A percentile compares a stretch with the other conserved stretches of the same genome.
Evolutionary conservation across 2,888 invertebrate genomes (phyloP).

Genomic region (Campoplex capitator): DNA sequence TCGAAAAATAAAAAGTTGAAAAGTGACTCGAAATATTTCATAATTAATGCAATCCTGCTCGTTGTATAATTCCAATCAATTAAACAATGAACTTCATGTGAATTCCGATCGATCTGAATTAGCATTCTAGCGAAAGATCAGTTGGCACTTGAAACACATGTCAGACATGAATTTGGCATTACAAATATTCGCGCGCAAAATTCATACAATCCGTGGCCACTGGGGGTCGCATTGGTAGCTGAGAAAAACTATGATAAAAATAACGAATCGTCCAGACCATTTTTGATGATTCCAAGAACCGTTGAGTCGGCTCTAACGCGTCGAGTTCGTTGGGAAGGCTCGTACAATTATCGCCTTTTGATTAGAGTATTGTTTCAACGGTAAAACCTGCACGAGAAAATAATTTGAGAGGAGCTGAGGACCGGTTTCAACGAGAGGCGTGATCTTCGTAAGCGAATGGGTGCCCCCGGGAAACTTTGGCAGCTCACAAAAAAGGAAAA

Average conservation of each 20-base stretch:
- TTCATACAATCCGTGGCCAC: not conserved
- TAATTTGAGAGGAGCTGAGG: not conserved
- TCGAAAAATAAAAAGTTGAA: not conserved
- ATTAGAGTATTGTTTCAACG: constrained; percentile 79
- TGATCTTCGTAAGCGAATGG: not conserved
- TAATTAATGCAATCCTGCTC: not conserved
- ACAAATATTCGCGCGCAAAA: not conserved
- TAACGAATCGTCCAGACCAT: not conserved
- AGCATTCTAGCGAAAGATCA: not conserved
- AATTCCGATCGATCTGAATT: not conserved
- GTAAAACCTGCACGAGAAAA: constrained; percentile 70
- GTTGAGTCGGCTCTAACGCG: constrained; percentile 36
- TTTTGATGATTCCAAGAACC: constrained; percentile 4
- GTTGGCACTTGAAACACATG: not conserved
- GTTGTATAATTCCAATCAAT: not conserved
- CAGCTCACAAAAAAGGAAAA: not conserved
- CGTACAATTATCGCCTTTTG: constrained; percentile 73
- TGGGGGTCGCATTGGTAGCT: not conserved
- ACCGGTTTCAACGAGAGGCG: not conserved
- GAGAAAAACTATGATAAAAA: not conserved
- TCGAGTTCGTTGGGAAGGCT: not conserved
- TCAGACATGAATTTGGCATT: not conserved
- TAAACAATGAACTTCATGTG: not conserved
- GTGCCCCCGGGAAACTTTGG: not conserved
- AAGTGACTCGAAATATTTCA: not conserved